Conservation (phyloP, 1,140 invertebrate species). For the Drosophila eugracilis region DNA sequence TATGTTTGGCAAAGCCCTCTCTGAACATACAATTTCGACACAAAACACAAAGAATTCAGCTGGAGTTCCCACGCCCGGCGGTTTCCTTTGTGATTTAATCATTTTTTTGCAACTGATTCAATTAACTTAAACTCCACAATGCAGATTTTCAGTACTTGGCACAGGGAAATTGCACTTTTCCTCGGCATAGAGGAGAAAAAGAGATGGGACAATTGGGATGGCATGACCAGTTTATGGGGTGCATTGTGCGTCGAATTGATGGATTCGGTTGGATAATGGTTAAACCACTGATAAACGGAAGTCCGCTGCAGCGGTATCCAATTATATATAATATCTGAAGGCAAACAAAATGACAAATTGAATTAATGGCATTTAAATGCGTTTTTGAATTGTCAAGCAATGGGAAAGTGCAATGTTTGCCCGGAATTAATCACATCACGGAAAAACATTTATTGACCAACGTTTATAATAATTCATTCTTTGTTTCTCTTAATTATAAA, state of each 20-base stretch:
- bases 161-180: constrained; percentile 7
- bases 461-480: constrained; percentile 11
- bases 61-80: constrained; percentile 60
- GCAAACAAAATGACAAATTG: constrained; percentile 29
- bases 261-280: constrained; percentile 43
- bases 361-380: constrained; percentile 24
- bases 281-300: constrained; percentile 62
- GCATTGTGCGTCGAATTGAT: constrained; percentile 62
- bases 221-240: constrained; percentile 62
- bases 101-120: constrained; percentile 70
- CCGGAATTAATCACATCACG: constrained; percentile 2
- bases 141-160: constrained; percentile 30
- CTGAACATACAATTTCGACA: not conserved
- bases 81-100: constrained; percentile 63
- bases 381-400: constrained; percentile 5
- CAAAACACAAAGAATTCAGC: constrained; percentile 23
- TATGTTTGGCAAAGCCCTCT: not conserved
- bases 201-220: constrained; percentile 22
- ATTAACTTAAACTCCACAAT: constrained; percentile 45
- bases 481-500: not conserved
- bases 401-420: constrained; percentile 13
- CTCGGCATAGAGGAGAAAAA: constrained; percentile 18
- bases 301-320: constrained; percentile 54
- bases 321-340: constrained; percentile 53
- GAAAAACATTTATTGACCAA: constrained; percentile 12